Evolutionary conservation across 2,888 invertebrate genomes (phyloP), one percentile per base, ranked within the genome.

Genomic region (Craniophora ligustri): DNA sequence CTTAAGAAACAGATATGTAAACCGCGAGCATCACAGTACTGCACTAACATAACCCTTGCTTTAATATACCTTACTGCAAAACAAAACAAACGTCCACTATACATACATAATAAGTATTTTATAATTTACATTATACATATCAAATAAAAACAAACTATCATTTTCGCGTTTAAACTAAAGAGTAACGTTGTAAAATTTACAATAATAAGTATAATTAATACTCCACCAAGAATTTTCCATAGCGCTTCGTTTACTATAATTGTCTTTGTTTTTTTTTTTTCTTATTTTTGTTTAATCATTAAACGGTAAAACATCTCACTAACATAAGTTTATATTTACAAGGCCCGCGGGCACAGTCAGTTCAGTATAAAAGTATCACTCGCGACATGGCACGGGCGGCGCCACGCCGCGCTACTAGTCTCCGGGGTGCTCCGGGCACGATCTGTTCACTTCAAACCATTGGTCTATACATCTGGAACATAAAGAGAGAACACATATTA

Each of bases 361-460:
- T 90, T 85, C 88, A 86, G 87, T 89, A 90, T 86, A 90, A 88
- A 88, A 88, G 68, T 88, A 89, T 91, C 90, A 91, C 89, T 88
- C 68, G 64, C 64, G 48, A 46, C 64, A 46, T 46, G 59, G 60
- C 64, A 45, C 66, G 48, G 98, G 80, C 97, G 96, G 68, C 40
- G 41, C 56, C 46, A 97, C 51, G 41, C 56, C 59, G 79, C 87
- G 93, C 95, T 95, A 98, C 95, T 96, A 98, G 95, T 99, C 99
- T 82, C 98, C 97, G 78, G 99, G 99, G 94, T 99, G 99, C 94
- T 99, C 99, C 47, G 99, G 99, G 94, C 99, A 99, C 84, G 98
- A 98, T 92, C 99, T 96, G 95, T 99, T 99, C 89, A 98, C 97
- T 94, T 98, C 98, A 94, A 99, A 99, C 99, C 99, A 99, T 94